Conservation (phyloP, 2,888 invertebrate genomes). For the Oxycera nigricornis region DNA sequence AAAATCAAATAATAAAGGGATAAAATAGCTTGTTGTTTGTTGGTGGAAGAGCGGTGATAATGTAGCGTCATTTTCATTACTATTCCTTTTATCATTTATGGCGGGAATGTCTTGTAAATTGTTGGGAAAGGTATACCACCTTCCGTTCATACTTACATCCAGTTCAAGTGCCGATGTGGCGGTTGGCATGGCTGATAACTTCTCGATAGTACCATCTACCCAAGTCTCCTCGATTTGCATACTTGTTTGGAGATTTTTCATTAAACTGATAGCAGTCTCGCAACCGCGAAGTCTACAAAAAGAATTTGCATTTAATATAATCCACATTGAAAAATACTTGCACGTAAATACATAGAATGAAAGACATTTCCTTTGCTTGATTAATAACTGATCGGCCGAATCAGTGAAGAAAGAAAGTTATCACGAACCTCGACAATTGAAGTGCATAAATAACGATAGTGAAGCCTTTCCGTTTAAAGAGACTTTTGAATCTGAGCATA, state of each 20-base stretch:
- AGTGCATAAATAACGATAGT: too few species aligned
- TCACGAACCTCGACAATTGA: too few species aligned
- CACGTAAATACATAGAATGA: too few species aligned
- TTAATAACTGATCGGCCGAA: too few species aligned
- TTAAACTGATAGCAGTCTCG: conserved; percentile 87
- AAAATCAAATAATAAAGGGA: background rate
- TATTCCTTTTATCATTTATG: conserved; percentile 10
- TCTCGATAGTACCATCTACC: conserved; percentile 84
- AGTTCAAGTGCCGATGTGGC: conserved; percentile 63
- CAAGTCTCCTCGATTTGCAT: conserved; percentile 88
- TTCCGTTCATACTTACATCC: conserved; percentile 58
- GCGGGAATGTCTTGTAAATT: conserved; percentile 43
- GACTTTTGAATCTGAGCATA: too few species aligned
- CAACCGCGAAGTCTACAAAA: conserved; percentile 80
- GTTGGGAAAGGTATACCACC: conserved; percentile 51
- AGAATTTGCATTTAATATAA: background rate
- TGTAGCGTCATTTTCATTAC: conserved; percentile 8
- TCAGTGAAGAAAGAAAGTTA: too few species aligned
- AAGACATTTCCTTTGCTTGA: background rate
- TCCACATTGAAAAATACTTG: background rate
- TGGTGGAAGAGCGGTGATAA: conserved; percentile 7
- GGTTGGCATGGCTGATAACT: conserved; percentile 78
- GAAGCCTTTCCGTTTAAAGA: too few species aligned
- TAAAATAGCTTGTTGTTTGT: conserved; percentile 17
- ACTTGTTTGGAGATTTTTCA: conserved; percentile 89